Evolutionary conservation across 2,113 vertebrate genomes (phyloP), one percentile per base, ranked within the genome.

Genomic region (Telmatochromis brichardi): DNA sequence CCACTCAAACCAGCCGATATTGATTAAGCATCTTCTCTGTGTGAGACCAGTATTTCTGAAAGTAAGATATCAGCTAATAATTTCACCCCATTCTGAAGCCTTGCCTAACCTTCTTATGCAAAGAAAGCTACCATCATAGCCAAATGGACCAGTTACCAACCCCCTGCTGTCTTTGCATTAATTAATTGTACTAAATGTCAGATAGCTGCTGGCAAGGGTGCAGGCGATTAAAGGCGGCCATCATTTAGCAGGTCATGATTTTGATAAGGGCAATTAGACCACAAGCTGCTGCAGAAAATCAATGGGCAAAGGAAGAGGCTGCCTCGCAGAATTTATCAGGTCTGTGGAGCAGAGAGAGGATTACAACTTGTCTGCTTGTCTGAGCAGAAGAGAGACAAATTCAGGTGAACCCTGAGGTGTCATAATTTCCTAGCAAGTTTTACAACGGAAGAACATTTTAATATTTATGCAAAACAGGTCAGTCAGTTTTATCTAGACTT

Each of bases 261-360:
- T 95, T 96, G 95, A 96, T 96, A 95, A 96, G 94, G 96, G 95
- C 94, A 96, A 96, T 96, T 96, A 95, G 93, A 88, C 89, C 68
- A 92, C 93, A 93, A 93, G 94, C 95, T 93, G 92, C 87, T 90
- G 84, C 92, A 93, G 90, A 91, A 93, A 95, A 95, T 96, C 94
- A 42, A 96, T 95, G 88, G 6, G 50, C 50, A 71, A 88, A 85
- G 86, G 28, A 82, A 84, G n/a, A 58, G 40, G 82, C 86, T n/a
- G 83, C 84, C 81, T 68, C 35, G 0, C 33, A 86, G 89, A 88
- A 54, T 87, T 81, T 76, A 85, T 84, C 82, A 81, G 63, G 21
- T 63, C 80, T 53, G 45, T 68, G 83, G 31, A 63, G 45, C 23
- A 17, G 53, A 57, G 21, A 55, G 45, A 53, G 33, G 15, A 31